Conservation (phyloP, 2,888 invertebrate species). For the Nineta flava region DNA sequence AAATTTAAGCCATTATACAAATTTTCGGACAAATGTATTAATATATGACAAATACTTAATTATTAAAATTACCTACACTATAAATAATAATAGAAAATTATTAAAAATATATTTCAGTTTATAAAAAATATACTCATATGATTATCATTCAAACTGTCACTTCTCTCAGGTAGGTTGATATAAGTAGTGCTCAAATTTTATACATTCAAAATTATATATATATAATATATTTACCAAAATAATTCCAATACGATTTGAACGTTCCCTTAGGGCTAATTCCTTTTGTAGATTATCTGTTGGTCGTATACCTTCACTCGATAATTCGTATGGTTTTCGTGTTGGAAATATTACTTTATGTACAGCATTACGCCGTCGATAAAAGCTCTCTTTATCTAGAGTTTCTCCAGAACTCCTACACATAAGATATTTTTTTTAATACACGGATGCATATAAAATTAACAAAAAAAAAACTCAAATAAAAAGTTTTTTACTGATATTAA, state of each 20-base stretch:
- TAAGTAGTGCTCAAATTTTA: too few species aligned
- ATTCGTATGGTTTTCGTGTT: slow-evolving; percentile 34
- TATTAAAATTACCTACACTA: too few species aligned
- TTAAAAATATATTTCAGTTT: too few species aligned
- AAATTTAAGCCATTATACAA: too few species aligned
- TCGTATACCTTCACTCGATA: slow-evolving; percentile 41
- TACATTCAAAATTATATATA: too few species aligned
- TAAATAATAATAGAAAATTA: too few species aligned
- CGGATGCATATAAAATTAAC: neutral
- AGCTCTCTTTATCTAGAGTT: slow-evolving; percentile 43
- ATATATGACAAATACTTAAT: too few species aligned
- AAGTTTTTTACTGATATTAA: too few species aligned
- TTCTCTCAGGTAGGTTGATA: too few species aligned
- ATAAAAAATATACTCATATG: too few species aligned
- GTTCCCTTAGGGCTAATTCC: slow-evolving; percentile 56
- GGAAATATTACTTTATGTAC: slow-evolving; percentile 45
- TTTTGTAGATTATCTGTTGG: slow-evolving; percentile 43
- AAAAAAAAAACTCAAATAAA: neutral
- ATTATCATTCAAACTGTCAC: too few species aligned
- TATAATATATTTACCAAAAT: slow-evolving; percentile 36
- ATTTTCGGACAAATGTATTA: too few species aligned
- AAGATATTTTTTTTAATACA: neutral
- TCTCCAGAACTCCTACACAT: slow-evolving; percentile 35
- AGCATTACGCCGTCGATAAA: slow-evolving; percentile 36
- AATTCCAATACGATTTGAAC: slow-evolving; percentile 53